Evolutionary conservation across 2,888 invertebrate species (phyloP).

Genomic region (Drosophila mimica): DNA sequence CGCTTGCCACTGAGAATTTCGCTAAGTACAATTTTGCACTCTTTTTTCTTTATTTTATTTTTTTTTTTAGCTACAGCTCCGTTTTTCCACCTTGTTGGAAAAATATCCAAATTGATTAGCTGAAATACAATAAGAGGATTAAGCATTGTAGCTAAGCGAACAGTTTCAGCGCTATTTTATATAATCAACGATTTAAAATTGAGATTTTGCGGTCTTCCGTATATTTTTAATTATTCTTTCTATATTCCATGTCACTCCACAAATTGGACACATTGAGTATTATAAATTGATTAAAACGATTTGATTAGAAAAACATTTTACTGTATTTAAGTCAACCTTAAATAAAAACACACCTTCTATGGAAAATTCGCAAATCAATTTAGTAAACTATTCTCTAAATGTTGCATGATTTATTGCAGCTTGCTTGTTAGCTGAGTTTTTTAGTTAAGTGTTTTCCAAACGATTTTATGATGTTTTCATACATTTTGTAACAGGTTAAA

Average conservation of each 20-base stretch:
- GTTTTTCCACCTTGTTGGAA: conserved; percentile 59
- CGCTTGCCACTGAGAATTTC: conserved; percentile 31
- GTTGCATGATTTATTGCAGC: background rate
- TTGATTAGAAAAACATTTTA: background rate
- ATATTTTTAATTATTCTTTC: background rate
- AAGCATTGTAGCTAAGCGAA: conserved; percentile 39
- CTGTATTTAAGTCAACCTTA: background rate
- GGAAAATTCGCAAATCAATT: background rate
- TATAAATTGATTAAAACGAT: background rate
- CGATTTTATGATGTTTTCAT: background rate
- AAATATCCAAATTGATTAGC: conserved; percentile 70
- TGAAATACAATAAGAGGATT: conserved; percentile 67
- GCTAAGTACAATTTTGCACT: conserved; percentile 19
- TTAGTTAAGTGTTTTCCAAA: too few relatives aligned
- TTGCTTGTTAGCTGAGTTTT: background rate
- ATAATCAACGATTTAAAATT: conserved; percentile 18
- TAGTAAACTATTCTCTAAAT: background rate
- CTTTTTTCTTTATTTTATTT: background rate
- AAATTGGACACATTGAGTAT: background rate
- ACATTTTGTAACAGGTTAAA: conserved; percentile 25
- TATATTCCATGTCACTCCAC: background rate
- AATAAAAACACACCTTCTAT: background rate
- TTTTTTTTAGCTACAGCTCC: background rate
- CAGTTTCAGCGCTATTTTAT: conserved; percentile 10
- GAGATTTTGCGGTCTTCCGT: background rate